These are phyloP conservation scores for Standfussiana lucernea DNA, from an alignment of 2,888 invertebrate genomes.

Conservation along the genomic window DNA sequence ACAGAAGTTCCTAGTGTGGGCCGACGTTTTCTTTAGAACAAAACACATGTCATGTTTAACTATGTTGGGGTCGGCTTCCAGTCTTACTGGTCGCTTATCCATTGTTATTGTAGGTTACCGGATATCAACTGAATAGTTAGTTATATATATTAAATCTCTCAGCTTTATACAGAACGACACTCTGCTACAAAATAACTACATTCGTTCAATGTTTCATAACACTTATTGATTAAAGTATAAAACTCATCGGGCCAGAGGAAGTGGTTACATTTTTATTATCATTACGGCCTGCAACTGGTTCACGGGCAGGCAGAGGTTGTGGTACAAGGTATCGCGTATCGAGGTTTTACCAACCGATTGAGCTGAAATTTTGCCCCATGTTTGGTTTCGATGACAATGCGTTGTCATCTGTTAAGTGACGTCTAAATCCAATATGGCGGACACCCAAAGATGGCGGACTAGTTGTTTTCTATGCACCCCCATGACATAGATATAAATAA, in stretches of 20 bases:
- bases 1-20: too few relatives aligned
- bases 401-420: too few relatives aligned
- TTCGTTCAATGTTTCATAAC: constrained; percentile 57
- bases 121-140: not conserved
- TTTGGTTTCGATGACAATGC: too few relatives aligned
- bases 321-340: constrained; percentile 37
- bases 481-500: too few relatives aligned
- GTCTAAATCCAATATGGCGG: too few relatives aligned
- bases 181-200: constrained; percentile 15
- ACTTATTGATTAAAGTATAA: constrained; percentile 66
- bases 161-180: not conserved
- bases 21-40: too few relatives aligned
- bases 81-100: too few relatives aligned
- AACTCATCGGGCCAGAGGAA: constrained; percentile 61
- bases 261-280: constrained; percentile 69
- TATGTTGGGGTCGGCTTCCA: too few relatives aligned
- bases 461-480: too few relatives aligned
- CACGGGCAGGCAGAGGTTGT: constrained; percentile 43
- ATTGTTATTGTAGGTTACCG: not conserved
- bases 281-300: constrained; percentile 67
- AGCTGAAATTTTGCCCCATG: too few relatives aligned
- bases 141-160: not conserved
- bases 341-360: constrained; percentile 36
- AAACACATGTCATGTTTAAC: too few relatives aligned
- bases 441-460: too few relatives aligned